These are phyloP conservation scores for Synaphobranchus kaupii DNA, from an alignment of 2,797 vertebrate genomes.

Conservation along the genomic window DNA sequence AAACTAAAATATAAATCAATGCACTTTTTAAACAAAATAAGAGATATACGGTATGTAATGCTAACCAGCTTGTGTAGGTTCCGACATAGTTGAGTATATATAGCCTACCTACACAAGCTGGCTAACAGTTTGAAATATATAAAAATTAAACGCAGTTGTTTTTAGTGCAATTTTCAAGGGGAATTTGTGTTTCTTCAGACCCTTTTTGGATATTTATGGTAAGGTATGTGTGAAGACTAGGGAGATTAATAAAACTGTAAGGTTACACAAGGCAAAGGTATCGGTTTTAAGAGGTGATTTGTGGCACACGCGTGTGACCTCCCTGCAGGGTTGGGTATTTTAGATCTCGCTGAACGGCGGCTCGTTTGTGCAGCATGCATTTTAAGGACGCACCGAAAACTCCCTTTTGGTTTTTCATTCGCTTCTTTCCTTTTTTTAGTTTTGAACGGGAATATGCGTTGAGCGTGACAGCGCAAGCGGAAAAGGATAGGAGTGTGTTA, in stretches of 20 bases:
- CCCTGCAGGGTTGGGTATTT: slow-evolving; percentile 39
- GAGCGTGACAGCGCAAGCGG: slow-evolving; percentile 56
- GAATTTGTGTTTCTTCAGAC: neutral
- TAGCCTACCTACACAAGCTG: neutral
- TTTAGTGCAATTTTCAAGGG: neutral
- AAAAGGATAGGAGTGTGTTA: slow-evolving; percentile 62
- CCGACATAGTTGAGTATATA: no score
- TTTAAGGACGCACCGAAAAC: slow-evolving; percentile 33
- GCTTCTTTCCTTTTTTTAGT: slow-evolving; percentile 31
- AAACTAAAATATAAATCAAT: neutral
- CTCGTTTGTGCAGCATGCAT: slow-evolving; percentile 43
- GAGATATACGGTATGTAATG: neutral
- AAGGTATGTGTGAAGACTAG: slow-evolving; percentile 38
- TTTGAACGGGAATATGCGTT: slow-evolving; percentile 45
- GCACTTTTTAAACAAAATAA: neutral
- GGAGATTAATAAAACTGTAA: slow-evolving; percentile 28
- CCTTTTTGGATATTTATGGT: neutral
- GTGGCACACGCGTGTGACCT: slow-evolving; percentile 44
- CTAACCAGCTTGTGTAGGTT: no score
- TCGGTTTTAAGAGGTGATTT: slow-evolving; percentile 41
- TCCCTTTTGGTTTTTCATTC: slow-evolving; percentile 30
- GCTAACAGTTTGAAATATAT: neutral
- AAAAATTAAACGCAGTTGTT: neutral
- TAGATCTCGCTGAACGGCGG: slow-evolving; percentile 8
- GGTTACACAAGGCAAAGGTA: slow-evolving; percentile 21